These are phyloP conservation scores for Itoplectis maculator DNA, from an alignment of 2,888 invertebrate species.

Conservation along the genomic window DNA sequence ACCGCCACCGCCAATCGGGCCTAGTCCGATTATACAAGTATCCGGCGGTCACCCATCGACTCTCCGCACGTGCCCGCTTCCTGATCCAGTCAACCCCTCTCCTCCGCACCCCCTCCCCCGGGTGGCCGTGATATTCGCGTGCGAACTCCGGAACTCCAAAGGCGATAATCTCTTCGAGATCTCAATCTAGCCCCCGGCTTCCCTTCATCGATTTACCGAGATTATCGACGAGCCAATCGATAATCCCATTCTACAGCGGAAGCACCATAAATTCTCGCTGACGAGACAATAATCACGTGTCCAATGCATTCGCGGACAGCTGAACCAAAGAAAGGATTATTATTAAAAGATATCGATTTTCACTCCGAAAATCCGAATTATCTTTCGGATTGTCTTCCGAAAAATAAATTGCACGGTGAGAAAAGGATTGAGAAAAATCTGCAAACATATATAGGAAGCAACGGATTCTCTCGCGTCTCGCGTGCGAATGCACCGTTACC, in stretches of 20 bases:
- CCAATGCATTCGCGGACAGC: not conserved
- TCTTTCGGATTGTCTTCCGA: no score
- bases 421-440: constrained; percentile 1
- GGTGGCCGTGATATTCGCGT: not conserved
- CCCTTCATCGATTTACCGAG: constrained; percentile 14
- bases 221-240: constrained; percentile 32
- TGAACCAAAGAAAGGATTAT: no score
- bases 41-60: constrained; percentile 42
- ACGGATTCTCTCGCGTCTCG: constrained; percentile 40
- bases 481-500: constrained; percentile 52
- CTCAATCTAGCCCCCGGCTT: not conserved
- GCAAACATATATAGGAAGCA: constrained; percentile 12
- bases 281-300: not conserved
- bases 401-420: no score
- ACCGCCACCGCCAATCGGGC: constrained; percentile 39
- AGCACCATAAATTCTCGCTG: not conserved
- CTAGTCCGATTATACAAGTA: constrained; percentile 42
- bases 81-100: constrained; percentile 18
- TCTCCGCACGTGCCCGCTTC: constrained; percentile 43
- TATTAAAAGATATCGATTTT: no score
- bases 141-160: constrained; percentile 28
- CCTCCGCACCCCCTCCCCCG: not conserved
- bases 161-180: constrained; percentile 47
- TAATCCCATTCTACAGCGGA: constrained; percentile 16
- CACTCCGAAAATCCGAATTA: no score